Evolutionary conservation across 2,113 vertebrate genomes (phyloP).

Genomic region (Hemiprocne comata): DNA sequence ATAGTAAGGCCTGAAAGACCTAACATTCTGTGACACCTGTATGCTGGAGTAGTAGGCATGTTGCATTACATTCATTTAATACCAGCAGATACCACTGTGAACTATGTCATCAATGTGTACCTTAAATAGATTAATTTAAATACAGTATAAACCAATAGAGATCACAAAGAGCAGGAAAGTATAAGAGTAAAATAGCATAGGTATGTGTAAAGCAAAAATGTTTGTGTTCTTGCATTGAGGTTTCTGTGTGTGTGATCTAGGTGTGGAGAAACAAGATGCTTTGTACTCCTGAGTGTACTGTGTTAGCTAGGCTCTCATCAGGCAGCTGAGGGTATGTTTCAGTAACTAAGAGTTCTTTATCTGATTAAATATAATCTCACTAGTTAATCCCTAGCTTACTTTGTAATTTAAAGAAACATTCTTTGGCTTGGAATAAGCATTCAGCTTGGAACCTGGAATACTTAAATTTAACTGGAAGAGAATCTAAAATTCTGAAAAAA

Average conservation of each 20-base stretch:
- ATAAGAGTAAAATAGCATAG: not conserved
- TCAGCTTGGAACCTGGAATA: not conserved
- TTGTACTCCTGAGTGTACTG: not conserved
- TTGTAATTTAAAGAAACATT: not conserved
- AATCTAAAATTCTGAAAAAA: not conserved
- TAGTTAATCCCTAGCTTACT: not conserved
- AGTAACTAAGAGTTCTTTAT: not conserved
- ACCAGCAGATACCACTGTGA: not conserved
- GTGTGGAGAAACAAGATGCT: not conserved
- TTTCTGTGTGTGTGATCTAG: not conserved
- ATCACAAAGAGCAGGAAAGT: not conserved
- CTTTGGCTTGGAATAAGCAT: not conserved
- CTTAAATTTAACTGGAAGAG: not conserved
- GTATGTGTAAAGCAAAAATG: not conserved
- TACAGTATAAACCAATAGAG: not conserved
- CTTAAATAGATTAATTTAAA: not conserved
- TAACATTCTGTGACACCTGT: not conserved
- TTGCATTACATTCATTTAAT: not conserved
- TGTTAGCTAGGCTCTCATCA: not conserved
- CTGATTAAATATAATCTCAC: not conserved
- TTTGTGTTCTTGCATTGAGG: not conserved
- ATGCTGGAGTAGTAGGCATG: not conserved
- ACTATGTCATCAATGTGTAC: fast-evolving
- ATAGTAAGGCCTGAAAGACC: not conserved
- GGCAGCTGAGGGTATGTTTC: not conserved